Conservation (phyloP, 2,888 invertebrate genomes). For the Ligdia adustata region DNA sequence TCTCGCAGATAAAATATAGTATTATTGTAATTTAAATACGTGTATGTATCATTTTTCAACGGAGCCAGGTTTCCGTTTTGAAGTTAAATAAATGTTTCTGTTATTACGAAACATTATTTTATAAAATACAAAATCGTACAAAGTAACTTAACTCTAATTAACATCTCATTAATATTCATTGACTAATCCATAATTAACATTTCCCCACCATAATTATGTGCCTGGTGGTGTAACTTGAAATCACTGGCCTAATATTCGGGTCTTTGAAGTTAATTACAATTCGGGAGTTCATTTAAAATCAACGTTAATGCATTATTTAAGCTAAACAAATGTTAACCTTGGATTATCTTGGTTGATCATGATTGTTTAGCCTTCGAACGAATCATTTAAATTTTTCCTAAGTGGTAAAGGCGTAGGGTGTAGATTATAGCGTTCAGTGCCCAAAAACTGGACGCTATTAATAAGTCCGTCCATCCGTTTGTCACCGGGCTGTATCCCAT, state of each 20-base stretch:
- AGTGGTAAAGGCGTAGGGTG: too few relatives aligned
- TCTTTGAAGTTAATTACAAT: constrained; percentile 21
- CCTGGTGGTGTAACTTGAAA: constrained; percentile 16
- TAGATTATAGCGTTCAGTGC: too few relatives aligned
- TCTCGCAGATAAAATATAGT: too few relatives aligned
- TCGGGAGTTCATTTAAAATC: constrained; percentile 12
- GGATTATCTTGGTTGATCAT: constrained; percentile 1
- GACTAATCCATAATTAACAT: constrained; percentile 24
- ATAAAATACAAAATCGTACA: constrained; percentile 4
- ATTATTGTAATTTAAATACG: too few relatives aligned
- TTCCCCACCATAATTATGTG: constrained; percentile 21
- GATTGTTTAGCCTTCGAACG: neutral
- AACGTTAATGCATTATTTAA: constrained; percentile 2
- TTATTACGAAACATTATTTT: neutral
- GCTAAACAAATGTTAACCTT: neutral
- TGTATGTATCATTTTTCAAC: too few relatives aligned
- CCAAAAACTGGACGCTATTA: too few relatives aligned
- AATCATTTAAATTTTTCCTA: too few relatives aligned
- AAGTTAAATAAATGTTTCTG: too few relatives aligned
- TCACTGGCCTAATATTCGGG: constrained; percentile 13
- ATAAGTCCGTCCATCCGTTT: too few relatives aligned
- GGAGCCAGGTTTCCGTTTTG: too few relatives aligned
- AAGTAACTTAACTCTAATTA: constrained; percentile 28
- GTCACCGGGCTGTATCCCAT: too few relatives aligned
- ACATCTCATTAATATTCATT: constrained; percentile 28